Percentiles rank a stretch among this genome's conserved stretches.
These are phyloP conservation scores for Myrmecobius fasciatus DNA, from an alignment of 2,113 vertebrate genomes.

Conservation along the genomic window DNA sequence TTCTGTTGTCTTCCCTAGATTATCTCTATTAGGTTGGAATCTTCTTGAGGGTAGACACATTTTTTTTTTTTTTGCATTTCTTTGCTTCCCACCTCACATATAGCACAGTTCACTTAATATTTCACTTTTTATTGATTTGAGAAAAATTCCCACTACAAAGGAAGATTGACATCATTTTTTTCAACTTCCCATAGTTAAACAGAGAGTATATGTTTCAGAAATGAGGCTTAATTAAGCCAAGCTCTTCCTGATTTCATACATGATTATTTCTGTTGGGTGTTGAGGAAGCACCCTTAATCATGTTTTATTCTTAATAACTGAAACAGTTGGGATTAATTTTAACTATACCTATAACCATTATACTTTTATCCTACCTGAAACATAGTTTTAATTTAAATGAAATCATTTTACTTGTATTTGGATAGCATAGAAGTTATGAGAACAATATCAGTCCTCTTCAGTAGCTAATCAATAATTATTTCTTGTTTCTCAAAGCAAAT, in stretches of 20 bases:
- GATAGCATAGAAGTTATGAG: conserved; percentile 1
- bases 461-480: conserved; percentile 19
- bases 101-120: neutral
- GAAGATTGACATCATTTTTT: neutral
- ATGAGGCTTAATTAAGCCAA: neutral
- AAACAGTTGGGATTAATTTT: neutral
- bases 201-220: neutral
- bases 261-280: neutral
- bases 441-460: conserved; percentile 42
- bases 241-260: neutral
- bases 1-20: neutral
- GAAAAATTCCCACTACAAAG: neutral
- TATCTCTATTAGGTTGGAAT: neutral
- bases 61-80: neutral
- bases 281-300: neutral
- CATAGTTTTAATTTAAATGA: neutral
- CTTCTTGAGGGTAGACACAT: neutral
- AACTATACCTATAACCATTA: neutral
- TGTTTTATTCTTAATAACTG: no score
- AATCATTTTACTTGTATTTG: neutral
- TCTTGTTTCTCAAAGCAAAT: neutral
- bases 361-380: conserved; percentile 28
- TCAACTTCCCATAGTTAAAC: neutral
- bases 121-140: neutral
- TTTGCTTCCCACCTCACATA: neutral